Evolutionary conservation across 92 coral and sea anemone genomes (phyloP), one percentile per base, ranked within the genome.

Genomic region (Ricordea florida): DNA sequence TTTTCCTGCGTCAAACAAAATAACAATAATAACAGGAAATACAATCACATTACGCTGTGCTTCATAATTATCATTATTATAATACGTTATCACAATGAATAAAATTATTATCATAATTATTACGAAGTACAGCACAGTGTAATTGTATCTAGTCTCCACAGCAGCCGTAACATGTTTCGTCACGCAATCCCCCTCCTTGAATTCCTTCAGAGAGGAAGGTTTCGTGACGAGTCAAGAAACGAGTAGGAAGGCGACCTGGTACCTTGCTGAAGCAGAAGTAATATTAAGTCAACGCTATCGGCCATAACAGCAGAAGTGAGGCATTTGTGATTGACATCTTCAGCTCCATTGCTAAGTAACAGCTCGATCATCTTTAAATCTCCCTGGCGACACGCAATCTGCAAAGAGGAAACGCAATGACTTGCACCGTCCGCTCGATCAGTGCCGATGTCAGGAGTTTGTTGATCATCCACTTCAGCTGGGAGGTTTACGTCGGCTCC

Each of bases 401-500:
- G 85, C 35, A 94, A 86, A 16, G 93, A 31, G 0, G 15, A 21
- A 1, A 40, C 2, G 13, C 57, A 43, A 24, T 10, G 27, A 26
- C 20, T 26, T 17, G 21, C 34, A 22, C 1, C 53, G 6, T 8
- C 43, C 11, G 66, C 15, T 21, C 26, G 17, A 37, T 47, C 81
- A 49, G 46, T n/a, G 61, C 69, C 64, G 9, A 59, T 52, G 22
- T 44, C 65, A 59, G 35, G 43, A 41, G 42, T 56, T 6, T 67
- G 74, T 0, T n/a, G 60, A n/a, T 33, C 51, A 1, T 85, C 90
- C 3, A 53, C 45, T 11, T 74, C 76, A 38, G 75, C 61, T 10
- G 75, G 53, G 44, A 93, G 69, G 67, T 92, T 94, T 16, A 93
- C 88, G 52, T 94, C 88, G 18, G 93, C 97, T 0, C 89, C 83